Base-by-base conservation (phyloP, 2,888 invertebrate species). In the Tethea ocularis region DNA sequence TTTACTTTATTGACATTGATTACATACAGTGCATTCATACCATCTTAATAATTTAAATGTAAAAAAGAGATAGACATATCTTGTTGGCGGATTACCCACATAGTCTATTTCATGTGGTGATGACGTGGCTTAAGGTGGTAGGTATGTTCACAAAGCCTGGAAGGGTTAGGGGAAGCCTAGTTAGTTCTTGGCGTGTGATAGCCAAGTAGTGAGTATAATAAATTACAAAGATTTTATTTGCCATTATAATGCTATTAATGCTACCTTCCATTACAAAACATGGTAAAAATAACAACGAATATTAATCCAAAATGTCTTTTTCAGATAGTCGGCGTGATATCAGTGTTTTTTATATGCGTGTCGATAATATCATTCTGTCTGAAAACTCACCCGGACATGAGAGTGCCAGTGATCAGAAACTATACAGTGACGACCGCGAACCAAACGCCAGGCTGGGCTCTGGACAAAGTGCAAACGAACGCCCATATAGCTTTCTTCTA, bases 281-380 rank as follows among this genome's bases (percentile, higher is more conserved):
- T 2, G 11, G 6, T 10, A 0, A 41, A 41, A 41, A 41, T 7
- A 15, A 46, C 10, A 3, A 20, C 1, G 11, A 10, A n/a, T 13
- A 24, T n/a, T 52, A 52, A 52, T 5, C 24, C 8, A n/a, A 20
- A 46, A 46, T 63, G 77, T 83, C 80, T 67, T 77, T 95, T 95
- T 51, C 96, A 99, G 99, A 97, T 99, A 81, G 97, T 99, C 87
- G 99, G 99, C 77, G 97, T 99, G 71, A 96, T 99, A 87, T 99
- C 99, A 72, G 99, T 99, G 83, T 99, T 99, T 95, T 99, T 99
- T 95, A 99, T 99, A 91, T 98, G 99, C 94, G 97, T 99, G 74
- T 99, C 99, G 74, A 99, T 99, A 88, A 94, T 99, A 89, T 99
- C 99, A 76, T 99, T 99, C 94, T 99, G 99, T 94, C 95, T 99